phyloP scores from a whole-genome alignment of 1,140 invertebrate genomes.

The Teleopsis dalmanni region DNA sequence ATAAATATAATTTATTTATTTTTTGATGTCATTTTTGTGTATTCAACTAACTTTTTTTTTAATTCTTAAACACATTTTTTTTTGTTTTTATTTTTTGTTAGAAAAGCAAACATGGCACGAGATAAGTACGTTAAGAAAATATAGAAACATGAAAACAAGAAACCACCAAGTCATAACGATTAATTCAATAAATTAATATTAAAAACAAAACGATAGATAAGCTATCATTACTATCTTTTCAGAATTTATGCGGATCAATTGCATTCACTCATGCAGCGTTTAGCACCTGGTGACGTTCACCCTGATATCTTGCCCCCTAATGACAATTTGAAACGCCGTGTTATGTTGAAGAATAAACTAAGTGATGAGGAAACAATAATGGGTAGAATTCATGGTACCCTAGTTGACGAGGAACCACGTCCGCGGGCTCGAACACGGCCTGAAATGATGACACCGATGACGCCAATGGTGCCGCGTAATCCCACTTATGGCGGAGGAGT shows the following conservation, averaged over 20 bases:
- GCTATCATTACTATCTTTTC: too few relatives aligned
- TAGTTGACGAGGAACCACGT: conserved; percentile 17
- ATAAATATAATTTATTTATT: too few relatives aligned
- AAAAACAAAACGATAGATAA: too few relatives aligned
- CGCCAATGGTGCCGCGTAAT: conserved; percentile 27
- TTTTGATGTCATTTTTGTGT: too few relatives aligned
- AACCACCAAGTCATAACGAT: too few relatives aligned
- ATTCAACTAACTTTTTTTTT: too few relatives aligned
- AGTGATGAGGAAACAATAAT: conserved; percentile 40
- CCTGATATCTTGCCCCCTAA: conserved; percentile 28
- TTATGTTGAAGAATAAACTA: conserved; percentile 17
- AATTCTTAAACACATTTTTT: too few relatives aligned
- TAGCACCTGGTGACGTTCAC: conserved; percentile 11
- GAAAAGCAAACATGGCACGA: too few relatives aligned
- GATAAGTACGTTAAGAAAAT: too few relatives aligned
- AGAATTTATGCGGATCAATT: conserved; percentile 42
- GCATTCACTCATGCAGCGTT: conserved; percentile 35
- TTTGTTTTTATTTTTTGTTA: too few relatives aligned
- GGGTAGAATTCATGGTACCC: conserved; percentile 39
- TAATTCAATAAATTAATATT: too few relatives aligned
- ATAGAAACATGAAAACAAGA: too few relatives aligned
- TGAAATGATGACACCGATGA: conserved; percentile 38
- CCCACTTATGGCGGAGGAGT: conserved; percentile 29
- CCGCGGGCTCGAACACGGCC: conserved; percentile 13
- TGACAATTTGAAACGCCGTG: conserved; percentile 13